phyloP scores from a whole-genome alignment of 2,888 invertebrate genomes.

The Pegoplata infirma region DNA sequence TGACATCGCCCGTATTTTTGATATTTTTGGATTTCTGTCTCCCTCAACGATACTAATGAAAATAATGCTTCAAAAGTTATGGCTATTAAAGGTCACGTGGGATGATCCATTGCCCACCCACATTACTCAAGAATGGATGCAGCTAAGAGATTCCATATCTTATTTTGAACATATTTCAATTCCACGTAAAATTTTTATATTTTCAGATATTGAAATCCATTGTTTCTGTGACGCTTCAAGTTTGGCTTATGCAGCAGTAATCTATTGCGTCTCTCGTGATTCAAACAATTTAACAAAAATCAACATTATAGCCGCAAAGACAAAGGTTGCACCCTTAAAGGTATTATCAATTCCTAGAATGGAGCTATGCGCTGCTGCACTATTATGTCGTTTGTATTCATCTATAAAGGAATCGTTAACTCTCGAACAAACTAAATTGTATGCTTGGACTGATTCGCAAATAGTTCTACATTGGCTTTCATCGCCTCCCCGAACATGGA shows the following conservation, averaged over 20 bases:
- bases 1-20: conserved; percentile 51
- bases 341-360: conserved; percentile 3
- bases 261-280: conserved; percentile 5
- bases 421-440: no score
- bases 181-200: no score
- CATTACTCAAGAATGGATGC: conserved; percentile 2
- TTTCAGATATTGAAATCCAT: no score
- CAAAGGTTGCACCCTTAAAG: conserved; percentile 4
- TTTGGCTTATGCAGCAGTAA: conserved; percentile 10
- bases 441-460: no score
- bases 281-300: neutral
- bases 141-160: neutral
- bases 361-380: conserved; percentile 16
- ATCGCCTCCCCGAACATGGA: no score
- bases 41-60: conserved; percentile 62
- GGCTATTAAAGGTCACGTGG: conserved; percentile 64
- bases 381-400: conserved; percentile 10
- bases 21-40: conserved; percentile 63
- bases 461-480: no score
- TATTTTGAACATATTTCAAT: no score
- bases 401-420: neutral
- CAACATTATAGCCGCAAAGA: conserved; percentile 8
- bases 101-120: conserved; percentile 51
- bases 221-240: neutral
- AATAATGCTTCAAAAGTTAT: conserved; percentile 65